phyloP scores from a whole-genome alignment of 2,888 invertebrate genomes.

The Alviniconcha strummeri region DNA sequence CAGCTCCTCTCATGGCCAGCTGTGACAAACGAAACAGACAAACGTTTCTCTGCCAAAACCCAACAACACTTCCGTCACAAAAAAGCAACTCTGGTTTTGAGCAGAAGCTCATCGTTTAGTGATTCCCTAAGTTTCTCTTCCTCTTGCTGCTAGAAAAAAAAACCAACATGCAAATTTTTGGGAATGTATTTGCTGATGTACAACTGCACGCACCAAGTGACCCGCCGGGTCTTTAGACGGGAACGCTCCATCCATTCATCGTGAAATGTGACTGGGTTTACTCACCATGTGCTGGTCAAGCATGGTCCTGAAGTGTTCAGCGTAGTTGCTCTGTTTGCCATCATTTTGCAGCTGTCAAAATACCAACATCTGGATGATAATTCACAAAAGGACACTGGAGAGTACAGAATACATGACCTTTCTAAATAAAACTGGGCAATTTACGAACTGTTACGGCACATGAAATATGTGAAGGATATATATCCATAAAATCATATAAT shows the following conservation, averaged over 20 bases:
- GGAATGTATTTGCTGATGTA: no score
- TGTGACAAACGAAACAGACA: constrained; percentile 40
- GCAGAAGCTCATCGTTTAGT: no score
- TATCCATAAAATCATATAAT: background rate
- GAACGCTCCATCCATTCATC: no score
- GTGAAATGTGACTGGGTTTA: background rate
- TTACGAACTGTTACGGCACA: background rate
- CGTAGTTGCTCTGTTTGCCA: constrained; percentile 86
- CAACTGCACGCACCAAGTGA: no score
- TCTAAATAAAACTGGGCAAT: background rate
- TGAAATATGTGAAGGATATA: no score
- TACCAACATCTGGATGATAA: background rate
- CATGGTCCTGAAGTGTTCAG: constrained; percentile 87
- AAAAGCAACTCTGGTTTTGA: no score
- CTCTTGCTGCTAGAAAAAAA: background rate
- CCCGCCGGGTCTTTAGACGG: no score
- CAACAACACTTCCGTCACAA: no score
- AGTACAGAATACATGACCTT: background rate
- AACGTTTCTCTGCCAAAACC: background rate
- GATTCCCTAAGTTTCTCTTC: background rate
- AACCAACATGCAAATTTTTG: no score
- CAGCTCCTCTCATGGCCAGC: constrained; percentile 78
- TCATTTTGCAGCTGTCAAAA: constrained; percentile 79
- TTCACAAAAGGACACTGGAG: background rate
- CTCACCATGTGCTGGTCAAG: constrained; percentile 91